These are phyloP conservation scores for Drosophila pectinifera DNA, from an alignment of 1,140 invertebrate genomes.

Conservation along the genomic window DNA sequence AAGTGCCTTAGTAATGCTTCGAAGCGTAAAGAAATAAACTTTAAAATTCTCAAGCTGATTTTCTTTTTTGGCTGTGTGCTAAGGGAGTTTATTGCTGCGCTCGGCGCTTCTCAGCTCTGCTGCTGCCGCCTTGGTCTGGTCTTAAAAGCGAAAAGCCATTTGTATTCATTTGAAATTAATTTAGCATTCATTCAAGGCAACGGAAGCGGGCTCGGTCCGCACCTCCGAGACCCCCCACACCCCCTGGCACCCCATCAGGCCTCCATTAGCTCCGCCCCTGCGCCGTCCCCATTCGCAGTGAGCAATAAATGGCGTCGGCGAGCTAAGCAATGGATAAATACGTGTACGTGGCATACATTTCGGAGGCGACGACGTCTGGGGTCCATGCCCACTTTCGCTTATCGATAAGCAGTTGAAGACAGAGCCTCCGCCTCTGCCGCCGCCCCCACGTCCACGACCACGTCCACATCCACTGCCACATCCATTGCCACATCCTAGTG, in stretches of 20 bases:
- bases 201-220: constrained; percentile 45
- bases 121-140: constrained; percentile 55
- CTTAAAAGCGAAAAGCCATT: constrained; percentile 83
- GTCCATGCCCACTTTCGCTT: constrained; percentile 52
- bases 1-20: constrained; percentile 8
- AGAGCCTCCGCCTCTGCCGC: constrained; percentile 10
- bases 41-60: constrained; percentile 22
- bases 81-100: constrained; percentile 49
- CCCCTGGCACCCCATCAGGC: background rate
- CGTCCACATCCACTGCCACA: background rate
- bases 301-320: constrained; percentile 71
- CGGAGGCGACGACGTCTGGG: constrained; percentile 51
- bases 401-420: constrained; percentile 78
- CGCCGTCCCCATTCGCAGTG: constrained; percentile 30
- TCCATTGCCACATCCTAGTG: constrained; percentile 3
- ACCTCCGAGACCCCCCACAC: constrained; percentile 1
- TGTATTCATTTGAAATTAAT: constrained; percentile 84
- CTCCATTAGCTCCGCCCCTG: constrained; percentile 20
- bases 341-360: constrained; percentile 83
- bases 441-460: background rate
- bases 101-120: constrained; percentile 34
- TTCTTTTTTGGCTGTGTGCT: constrained; percentile 34
- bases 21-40: constrained; percentile 31
- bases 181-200: constrained; percentile 81
- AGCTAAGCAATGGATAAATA: constrained; percentile 83